Evolutionary conservation across 2,797 vertebrate genomes (phyloP), one percentile per base, ranked within the genome.

Genomic region (Heterohyrax brucei): DNA sequence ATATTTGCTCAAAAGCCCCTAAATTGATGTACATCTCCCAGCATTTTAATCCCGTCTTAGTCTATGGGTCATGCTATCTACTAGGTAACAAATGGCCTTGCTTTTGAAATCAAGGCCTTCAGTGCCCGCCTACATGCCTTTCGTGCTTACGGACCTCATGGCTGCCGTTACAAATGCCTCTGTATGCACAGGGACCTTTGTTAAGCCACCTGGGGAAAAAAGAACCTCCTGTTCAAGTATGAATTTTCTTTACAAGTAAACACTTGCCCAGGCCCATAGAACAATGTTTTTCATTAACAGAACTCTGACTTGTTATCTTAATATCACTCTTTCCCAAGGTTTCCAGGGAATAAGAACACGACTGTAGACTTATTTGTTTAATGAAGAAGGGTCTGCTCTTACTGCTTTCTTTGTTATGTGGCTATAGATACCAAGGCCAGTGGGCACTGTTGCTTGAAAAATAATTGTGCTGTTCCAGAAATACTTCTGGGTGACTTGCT

Each of bases 371-470:
- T 28, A 48, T 30, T 77, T 10, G 50, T 77, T n/a, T 83, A 46
- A n/a, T 84, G 73, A 24, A 44, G 44, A 56, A 33, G 73, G 9
- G 66, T 16, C 28, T 91, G 53, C 3, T 10, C 33, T 10, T 61
- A 61, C 26, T n/a, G 30, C 16, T 89, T 70, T 68, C 8, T 18
- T 46, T 72, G 28, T 73, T 59, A 46, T 14, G 4, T 81, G 18
- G 39, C 30, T 33, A 68, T 16, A 28, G 24, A 10, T 33, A 50
- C 26, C 48, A 26, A 53, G 80, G 66, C 28, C 24, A 10, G 39
- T 9, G 21, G 72, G 33, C 16, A 91, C 89, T 94, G 93, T 39
- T 94, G 97, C 30, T 26, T 89, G 33, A 50, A 62, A 50, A 53
- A 79, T 56, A 22, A 79, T 39, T 76, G 85, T 46, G 48, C 68